phyloP scores from a whole-genome alignment of 1,140 invertebrate species.

The Rhagoletis pomonella region DNA sequence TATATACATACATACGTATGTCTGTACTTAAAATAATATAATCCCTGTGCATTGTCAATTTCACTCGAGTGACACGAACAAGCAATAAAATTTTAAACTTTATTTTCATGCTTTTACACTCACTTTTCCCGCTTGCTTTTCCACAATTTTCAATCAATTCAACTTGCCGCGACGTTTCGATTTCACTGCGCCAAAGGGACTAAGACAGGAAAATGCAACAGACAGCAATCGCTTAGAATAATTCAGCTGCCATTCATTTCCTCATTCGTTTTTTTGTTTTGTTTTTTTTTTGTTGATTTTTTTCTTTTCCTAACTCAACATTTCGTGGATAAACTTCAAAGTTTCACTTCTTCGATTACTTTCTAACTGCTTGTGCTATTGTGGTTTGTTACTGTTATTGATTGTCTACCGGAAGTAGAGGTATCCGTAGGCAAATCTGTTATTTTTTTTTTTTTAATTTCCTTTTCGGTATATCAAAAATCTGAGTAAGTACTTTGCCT shows the following conservation, averaged over 20 bases:
- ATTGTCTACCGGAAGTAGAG: neutral
- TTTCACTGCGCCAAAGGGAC: neutral
- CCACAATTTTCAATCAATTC: neutral
- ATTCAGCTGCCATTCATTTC: neutral
- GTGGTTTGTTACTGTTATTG: neutral
- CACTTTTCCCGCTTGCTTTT: slow-evolving; percentile 38
- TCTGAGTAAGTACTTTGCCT: no score
- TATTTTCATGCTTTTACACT: slow-evolving; percentile 34
- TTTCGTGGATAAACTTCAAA: neutral
- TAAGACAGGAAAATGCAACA: neutral
- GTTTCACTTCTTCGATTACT: neutral
- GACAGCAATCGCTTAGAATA: neutral
- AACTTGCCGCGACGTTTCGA: neutral
- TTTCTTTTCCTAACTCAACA: neutral
- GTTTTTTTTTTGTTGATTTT: neutral
- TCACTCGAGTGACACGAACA: neutral
- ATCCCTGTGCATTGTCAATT: neutral
- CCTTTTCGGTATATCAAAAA: neutral
- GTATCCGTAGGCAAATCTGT: neutral
- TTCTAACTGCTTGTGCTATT: neutral
- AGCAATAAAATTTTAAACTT: slow-evolving; percentile 34
- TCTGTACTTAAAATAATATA: neutral
- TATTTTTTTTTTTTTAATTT: neutral
- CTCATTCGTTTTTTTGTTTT: neutral
- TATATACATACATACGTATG: neutral